Evolutionary conservation across 2,888 invertebrate species (phyloP), one percentile per base, ranked within the genome.

Genomic region (Sarcophaga carnaria): DNA sequence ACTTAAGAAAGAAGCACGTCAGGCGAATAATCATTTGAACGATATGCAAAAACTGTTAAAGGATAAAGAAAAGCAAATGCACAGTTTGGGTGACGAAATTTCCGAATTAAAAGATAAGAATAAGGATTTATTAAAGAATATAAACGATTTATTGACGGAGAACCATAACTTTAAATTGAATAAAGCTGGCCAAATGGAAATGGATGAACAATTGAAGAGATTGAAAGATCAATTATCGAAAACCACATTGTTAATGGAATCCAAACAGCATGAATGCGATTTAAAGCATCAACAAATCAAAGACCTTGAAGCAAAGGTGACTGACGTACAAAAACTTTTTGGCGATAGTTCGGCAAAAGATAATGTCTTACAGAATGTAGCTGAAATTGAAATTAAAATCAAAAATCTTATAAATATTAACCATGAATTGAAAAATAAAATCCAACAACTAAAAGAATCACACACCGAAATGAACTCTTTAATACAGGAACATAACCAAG

Each of bases 21-120:
- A 85, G 3, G 83, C 88, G 0, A 81, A 87, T 70, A 75, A 63
- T n/a, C 88, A 89, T 74, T 71, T 90, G 45, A 74, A 75, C 17
- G 79, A 81, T 3, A 88, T 89, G 86, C 87, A 87, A 63, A 85
- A 85, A 25, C 78, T 85, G 10, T 60, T 90, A 10, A 64, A 72
- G 0, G 67, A 85, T 10, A 90, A 90, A 37, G 88, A 91, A 80
- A 25, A 81, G 22, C 79, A 90, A 80, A 77, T 90, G 17, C 0
- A 3, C 1, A 77, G 87, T 4, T 45, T 91, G 4, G 88, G 85
- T 12, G 8, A 17, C 3, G 82, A 90, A 83, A 85, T 90, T 11
- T 22, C 49, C 0, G 82, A 88, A 2, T 82, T 88, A 14, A 74
- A 67, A 25, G 64, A 59, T 17, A 85, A 76, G 14, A 90, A 90